These are phyloP conservation scores for Cebus imitator DNA, from an alignment of 2,113 vertebrate genomes.

Conservation along the genomic window DNA sequence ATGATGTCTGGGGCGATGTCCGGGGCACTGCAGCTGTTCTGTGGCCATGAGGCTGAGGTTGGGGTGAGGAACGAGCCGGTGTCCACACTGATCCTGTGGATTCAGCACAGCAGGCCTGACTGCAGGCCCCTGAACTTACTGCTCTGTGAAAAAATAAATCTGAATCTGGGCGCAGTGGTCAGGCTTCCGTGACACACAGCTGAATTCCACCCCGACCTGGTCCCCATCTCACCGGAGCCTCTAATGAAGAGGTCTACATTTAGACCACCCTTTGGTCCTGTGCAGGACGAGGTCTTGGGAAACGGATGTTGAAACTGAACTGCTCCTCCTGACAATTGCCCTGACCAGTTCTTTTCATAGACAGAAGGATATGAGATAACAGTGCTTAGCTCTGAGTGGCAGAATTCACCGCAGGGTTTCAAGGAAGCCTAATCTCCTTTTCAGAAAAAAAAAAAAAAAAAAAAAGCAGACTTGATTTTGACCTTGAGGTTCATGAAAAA, in stretches of 20 bases:
- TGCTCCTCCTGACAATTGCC: no score
- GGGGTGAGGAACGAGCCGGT: background rate
- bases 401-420: no score
- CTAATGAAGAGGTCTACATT: rapidly evolving
- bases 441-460: background rate
- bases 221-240: no score
- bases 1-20: no score
- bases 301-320: background rate
- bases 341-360: background rate
- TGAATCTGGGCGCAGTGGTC: background rate
- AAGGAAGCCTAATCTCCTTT: background rate
- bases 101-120: no score
- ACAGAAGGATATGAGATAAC: no score
- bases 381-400: background rate
- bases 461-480: background rate
- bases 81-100: no score
- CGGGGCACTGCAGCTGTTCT: background rate
- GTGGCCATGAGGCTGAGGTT: background rate
- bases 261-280: background rate
- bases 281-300: background rate
- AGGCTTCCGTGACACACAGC: rapidly evolving
- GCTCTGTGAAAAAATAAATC: background rate
- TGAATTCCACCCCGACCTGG: rapidly evolving
- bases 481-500: background rate
- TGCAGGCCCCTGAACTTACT: background rate